phyloP scores from a whole-genome alignment of 1,140 invertebrate species.

The Drosophila setifemur region DNA sequence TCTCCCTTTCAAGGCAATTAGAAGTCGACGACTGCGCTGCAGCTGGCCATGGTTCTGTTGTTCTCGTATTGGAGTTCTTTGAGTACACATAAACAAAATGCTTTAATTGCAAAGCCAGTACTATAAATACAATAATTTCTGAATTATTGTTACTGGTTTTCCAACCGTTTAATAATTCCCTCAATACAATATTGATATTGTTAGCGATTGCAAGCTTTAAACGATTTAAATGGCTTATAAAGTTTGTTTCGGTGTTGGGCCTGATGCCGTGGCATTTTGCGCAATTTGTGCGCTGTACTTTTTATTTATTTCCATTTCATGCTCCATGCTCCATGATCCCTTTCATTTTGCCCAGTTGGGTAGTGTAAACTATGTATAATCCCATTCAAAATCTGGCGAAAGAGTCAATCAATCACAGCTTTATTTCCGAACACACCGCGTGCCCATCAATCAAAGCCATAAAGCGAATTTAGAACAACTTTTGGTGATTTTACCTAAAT shows the following conservation, averaged over 20 bases:
- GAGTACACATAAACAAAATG: background rate
- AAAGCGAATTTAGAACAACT: slow-evolving; percentile 39
- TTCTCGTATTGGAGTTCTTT: slow-evolving; percentile 20
- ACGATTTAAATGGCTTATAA: too few species aligned
- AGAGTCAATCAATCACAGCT: slow-evolving; percentile 56
- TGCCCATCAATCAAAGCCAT: slow-evolving; percentile 47
- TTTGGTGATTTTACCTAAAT: slow-evolving; percentile 13
- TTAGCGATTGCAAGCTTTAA: too few species aligned
- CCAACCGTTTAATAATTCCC: too few species aligned
- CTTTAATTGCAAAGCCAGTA: too few species aligned
- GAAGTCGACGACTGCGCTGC: slow-evolving; percentile 43
- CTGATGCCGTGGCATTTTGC: slow-evolving; percentile 65
- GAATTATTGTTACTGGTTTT: too few species aligned
- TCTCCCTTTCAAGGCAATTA: slow-evolving; percentile 46
- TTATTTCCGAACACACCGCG: slow-evolving; percentile 22
- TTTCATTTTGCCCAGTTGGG: slow-evolving; percentile 12
- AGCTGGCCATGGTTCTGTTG: slow-evolving; percentile 17
- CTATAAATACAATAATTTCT: too few species aligned
- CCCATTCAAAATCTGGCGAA: slow-evolving; percentile 31
- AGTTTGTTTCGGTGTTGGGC: too few species aligned
- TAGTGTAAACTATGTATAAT: slow-evolving; percentile 27
- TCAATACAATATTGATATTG: too few species aligned
- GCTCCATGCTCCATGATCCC: background rate
- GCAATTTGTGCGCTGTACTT: slow-evolving; percentile 75
- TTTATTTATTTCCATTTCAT: slow-evolving; percentile 10